These are phyloP conservation scores for Triplophysa bombifrons DNA, from an alignment of 2,797 vertebrate species.

Conservation along the genomic window DNA sequence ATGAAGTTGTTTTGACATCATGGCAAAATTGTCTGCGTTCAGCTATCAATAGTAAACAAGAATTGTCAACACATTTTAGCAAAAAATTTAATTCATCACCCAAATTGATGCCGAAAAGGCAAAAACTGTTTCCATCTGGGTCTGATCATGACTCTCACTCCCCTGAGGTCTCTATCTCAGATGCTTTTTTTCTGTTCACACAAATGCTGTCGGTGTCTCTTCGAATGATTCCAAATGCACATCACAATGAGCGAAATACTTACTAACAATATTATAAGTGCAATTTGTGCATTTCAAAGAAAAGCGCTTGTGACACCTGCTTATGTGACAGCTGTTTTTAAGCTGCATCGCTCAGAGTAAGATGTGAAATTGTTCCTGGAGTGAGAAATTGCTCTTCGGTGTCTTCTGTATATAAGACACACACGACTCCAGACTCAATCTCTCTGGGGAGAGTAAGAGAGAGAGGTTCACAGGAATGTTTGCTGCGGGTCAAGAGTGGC, in stretches of 20 bases:
- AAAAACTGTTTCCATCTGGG: not conserved
- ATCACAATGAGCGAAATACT: not conserved
- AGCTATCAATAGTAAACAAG: not conserved
- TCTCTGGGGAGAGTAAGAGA: conserved; percentile 55
- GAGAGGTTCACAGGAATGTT: conserved; percentile 73
- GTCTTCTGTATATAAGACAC: conserved; percentile 34
- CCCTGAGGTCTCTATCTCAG: not conserved
- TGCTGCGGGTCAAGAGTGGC: conserved; percentile 73
- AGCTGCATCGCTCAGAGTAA: not conserved
- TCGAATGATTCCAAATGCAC: not conserved
- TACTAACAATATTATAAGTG: not conserved
- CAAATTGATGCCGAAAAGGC: not conserved
- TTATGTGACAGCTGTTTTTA: not conserved
- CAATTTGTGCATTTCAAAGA: not conserved
- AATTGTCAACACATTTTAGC: not conserved
- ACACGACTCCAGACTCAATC: conserved; percentile 32
- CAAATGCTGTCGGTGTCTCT: not conserved
- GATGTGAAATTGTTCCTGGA: conserved; percentile 17
- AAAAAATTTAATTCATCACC: not conserved
- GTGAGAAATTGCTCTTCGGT: conserved; percentile 33
- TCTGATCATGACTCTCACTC: not conserved
- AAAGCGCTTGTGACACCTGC: not conserved
- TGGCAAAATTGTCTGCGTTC: not conserved
- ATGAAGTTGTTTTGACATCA: not conserved
- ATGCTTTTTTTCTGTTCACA: not conserved